Percentiles rank a stretch among this genome's conserved stretches.
phyloP scores from a whole-genome alignment of 1,140 invertebrate genomes.

The Lasioglossum baleicum region DNA sequence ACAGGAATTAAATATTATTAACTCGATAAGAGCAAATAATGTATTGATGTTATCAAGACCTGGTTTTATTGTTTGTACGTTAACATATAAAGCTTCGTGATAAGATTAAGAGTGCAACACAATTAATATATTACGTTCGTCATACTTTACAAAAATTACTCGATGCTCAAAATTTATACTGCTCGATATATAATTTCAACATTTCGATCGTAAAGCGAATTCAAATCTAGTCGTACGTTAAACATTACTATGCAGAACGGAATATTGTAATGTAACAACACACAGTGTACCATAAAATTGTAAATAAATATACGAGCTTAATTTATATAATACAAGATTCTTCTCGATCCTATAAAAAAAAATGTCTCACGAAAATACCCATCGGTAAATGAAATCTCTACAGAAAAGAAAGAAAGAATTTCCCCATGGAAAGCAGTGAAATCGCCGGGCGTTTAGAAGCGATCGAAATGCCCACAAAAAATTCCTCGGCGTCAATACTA shows the following conservation, averaged over 20 bases:
- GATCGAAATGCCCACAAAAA: not conserved
- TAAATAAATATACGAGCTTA: conserved; percentile 67
- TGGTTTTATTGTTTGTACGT: no score
- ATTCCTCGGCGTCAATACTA: not conserved
- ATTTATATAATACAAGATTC: conserved; percentile 57
- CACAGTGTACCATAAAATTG: conserved; percentile 65
- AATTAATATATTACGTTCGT: not conserved
- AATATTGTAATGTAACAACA: conserved; percentile 57
- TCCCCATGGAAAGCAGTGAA: not conserved
- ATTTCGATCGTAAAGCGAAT: conserved; percentile 58
- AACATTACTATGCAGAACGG: conserved; percentile 57
- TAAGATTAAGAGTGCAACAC: not conserved
- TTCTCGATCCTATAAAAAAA: not conserved
- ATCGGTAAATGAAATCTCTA: not conserved
- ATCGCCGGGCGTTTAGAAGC: not conserved
- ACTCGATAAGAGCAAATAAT: conserved; percentile 7
- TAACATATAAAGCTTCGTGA: not conserved
- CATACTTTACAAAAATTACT: conserved; percentile 6
- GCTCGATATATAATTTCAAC: conserved; percentile 54
- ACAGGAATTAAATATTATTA: conserved; percentile 41
- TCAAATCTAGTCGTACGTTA: conserved; percentile 70
- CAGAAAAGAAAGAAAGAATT: no score
- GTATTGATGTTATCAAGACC: not conserved
- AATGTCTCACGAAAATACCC: not conserved
- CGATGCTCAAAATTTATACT: conserved; percentile 2